phyloP scores from a whole-genome alignment of 2,113 vertebrate genomes.

The Malurus alboscapulatus region DNA sequence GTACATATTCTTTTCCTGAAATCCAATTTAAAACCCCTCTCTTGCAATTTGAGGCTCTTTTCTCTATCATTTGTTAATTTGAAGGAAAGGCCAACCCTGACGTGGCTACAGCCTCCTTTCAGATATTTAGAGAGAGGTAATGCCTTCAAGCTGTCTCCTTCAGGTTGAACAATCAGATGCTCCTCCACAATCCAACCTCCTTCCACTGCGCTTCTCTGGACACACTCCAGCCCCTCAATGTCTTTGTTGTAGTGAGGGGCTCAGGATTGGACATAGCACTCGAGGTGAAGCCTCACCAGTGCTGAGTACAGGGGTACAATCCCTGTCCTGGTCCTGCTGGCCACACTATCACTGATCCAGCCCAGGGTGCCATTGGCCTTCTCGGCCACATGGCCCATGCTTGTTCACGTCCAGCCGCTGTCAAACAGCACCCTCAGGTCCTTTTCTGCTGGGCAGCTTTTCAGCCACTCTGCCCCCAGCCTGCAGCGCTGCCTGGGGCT shows the following conservation, averaged over 20 bases:
- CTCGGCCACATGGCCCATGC: not conserved
- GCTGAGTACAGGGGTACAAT: not conserved
- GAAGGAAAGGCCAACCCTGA: not conserved
- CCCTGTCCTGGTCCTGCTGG: not conserved
- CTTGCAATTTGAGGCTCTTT: not conserved
- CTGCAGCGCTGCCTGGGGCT: not conserved
- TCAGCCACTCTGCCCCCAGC: too few relatives aligned
- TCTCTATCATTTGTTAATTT: not conserved
- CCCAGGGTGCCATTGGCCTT: not conserved
- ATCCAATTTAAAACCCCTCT: not conserved
- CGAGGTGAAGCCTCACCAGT: not conserved
- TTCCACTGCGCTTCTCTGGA: not conserved
- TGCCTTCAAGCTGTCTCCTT: not conserved
- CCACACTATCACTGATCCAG: not conserved
- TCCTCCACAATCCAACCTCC: not conserved
- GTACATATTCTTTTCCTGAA: not conserved
- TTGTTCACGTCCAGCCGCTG: not conserved
- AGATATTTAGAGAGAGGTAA: not conserved
- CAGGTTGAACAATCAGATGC: not conserved
- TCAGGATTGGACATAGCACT: not conserved
- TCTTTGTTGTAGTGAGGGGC: not conserved
- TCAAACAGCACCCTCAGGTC: not conserved
- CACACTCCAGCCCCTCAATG: not conserved
- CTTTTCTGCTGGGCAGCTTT: not conserved
- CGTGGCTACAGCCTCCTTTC: not conserved